phyloP scores from a whole-genome alignment of 2,113 vertebrate species.

The Siniperca chuatsi region DNA sequence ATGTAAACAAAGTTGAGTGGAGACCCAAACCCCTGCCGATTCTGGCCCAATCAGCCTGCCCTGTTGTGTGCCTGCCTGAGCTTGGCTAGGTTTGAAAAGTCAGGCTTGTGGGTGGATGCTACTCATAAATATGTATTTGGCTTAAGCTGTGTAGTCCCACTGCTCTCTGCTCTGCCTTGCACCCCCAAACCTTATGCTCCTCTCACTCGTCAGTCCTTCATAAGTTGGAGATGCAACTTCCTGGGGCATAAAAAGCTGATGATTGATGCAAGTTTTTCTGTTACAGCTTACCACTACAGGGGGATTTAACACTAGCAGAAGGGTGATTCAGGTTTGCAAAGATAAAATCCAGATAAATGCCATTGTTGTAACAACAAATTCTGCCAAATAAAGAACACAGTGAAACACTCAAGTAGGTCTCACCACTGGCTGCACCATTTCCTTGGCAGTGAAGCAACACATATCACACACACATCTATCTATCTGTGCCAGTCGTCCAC shows the following conservation, averaged over 20 bases:
- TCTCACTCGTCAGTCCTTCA: constrained; percentile 72
- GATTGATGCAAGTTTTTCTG: background rate
- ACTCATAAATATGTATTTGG: constrained; percentile 84
- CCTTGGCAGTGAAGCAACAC: no score
- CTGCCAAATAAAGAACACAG: constrained; percentile 27
- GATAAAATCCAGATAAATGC: constrained; percentile 54
- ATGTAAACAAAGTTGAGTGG: constrained; percentile 65
- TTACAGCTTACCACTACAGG: constrained; percentile 7
- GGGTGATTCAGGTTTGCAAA: background rate
- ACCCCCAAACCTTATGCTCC: constrained; percentile 76
- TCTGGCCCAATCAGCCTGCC: constrained; percentile 72
- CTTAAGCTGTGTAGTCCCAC: constrained; percentile 77
- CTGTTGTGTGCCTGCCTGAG: constrained; percentile 73
- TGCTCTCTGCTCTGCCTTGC: constrained; percentile 67
- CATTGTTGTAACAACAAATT: background rate
- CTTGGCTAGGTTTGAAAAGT: constrained; percentile 78
- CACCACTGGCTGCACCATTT: no score
- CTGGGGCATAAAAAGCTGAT: constrained; percentile 42
- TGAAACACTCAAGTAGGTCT: background rate
- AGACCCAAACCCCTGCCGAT: constrained; percentile 65
- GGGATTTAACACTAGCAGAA: constrained; percentile 11
- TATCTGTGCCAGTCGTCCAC: constrained; percentile 23
- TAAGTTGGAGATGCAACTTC: constrained; percentile 60
- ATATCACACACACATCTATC: background rate
- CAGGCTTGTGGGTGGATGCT: constrained; percentile 74